Evolutionary conservation across 2,888 invertebrate genomes (phyloP), one percentile per base, ranked within the genome.

Genomic region (Zaprionus obscuricornis): DNA sequence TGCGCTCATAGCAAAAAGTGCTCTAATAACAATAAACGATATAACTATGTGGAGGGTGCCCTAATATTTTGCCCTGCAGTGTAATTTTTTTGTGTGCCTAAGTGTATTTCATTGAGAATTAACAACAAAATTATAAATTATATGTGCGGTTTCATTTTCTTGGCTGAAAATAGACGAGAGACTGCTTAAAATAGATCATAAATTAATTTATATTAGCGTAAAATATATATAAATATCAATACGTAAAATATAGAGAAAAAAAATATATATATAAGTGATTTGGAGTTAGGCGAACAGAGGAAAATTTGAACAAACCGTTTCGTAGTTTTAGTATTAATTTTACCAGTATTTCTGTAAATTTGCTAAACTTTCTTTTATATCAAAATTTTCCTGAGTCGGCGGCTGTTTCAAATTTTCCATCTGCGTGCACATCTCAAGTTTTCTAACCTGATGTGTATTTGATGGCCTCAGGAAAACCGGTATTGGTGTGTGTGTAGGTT

Each of bases 381-480:
- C 2, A 13, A 33, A 2, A 14, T n/a, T n/a, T n/a, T 14, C 14
- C 10, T 29, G 29, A 3, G n/a, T 52, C 45, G 14, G 34, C 55
- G 67, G 71, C 68, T 75, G 71, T 68, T 66, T 84, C 86, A 74
- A 81, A 74, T 71, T 78, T 78, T 63, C n/a, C 49, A 54, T 73
- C 70, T 62, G 51, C 49, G 37, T 45, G 39, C 36, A 36, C 57
- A 64, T 74, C 73, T 55, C 60, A 65, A 54, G 51, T 67, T 73
- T 69, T 74, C 89, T 89, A 89, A 89, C 89, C 89, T 89, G 85
- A 54, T 67, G 72, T 74, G 78, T 86, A 85, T 74, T 76, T 84
- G 74, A 63, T 45, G 76, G 67, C 85, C 86, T 84, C 87, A 88
- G 89, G 87, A 89, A 87, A 88, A 88, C 89, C 88, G 82, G 86